Conservation (phyloP, 2,113 vertebrate species). For the Tricholaema leucomelas region DNA sequence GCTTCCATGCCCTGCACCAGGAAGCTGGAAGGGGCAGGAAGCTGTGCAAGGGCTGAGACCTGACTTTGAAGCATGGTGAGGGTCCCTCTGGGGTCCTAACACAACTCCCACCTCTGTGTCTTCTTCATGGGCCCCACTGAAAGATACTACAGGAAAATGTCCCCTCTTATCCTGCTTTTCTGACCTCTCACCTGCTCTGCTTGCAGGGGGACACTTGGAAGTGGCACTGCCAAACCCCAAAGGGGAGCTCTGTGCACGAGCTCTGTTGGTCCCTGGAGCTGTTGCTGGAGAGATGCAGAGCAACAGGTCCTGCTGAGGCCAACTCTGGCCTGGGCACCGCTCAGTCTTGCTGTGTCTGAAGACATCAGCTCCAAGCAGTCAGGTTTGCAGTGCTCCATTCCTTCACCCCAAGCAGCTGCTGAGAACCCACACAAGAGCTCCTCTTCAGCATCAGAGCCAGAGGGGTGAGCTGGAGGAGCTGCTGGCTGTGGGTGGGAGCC, state of each 20-base stretch:
- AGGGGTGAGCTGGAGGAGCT: not conserved
- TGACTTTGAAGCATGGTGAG: not conserved
- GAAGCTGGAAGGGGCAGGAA: not conserved
- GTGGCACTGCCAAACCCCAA: rapidly evolving
- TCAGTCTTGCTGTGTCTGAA: not conserved
- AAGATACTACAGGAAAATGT: not conserved
- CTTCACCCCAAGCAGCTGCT: not conserved
- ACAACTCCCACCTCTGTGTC: not conserved
- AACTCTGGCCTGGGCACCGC: not conserved
- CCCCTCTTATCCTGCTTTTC: not conserved
- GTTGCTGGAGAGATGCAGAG: not conserved
- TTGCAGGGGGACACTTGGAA: not conserved
- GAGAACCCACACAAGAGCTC: not conserved
- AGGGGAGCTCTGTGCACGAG: not conserved
- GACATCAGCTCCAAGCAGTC: not conserved
- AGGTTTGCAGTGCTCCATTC: not conserved
- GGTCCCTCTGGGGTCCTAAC: not conserved
- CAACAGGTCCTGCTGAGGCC: not conserved
- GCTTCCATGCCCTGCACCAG: not conserved
- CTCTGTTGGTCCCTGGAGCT: not conserved
- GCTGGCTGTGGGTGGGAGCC: too few species aligned
- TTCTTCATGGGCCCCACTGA: rapidly evolving
- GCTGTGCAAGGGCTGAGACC: not conserved
- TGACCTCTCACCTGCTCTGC: not conserved
- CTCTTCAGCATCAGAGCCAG: not conserved